Evolutionary conservation across 2,797 vertebrate species (phyloP), one percentile per base, ranked within the genome.

Genomic region (Pelobates cultripes): DNA sequence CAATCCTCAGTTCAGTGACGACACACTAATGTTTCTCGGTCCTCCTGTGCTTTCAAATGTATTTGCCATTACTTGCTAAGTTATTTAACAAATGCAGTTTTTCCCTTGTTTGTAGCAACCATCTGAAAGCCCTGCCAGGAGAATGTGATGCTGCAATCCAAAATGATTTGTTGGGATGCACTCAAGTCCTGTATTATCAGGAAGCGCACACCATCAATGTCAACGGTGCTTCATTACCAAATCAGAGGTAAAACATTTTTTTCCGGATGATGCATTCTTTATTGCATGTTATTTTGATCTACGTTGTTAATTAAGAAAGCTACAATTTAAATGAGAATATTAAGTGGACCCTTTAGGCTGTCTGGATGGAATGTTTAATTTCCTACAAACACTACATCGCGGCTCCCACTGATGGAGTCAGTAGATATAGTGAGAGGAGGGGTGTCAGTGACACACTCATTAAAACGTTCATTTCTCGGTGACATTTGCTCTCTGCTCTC

Each of bases 401-500:
- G 87, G 85, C 88, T 88, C 89, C 41, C 83, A 90, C 85, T 86
- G 87, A 89, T 88, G 82, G 85, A 83, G 86, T 88, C 89, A 88
- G 88, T 87, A 90, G 87, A 91, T 88, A 89, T 86, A 86, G 92
- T 87, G 92, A 91, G 89, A 90, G 89, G 88, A 90, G 91, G 92
- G 81, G 89, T 92, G 90, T 90, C 91, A 86, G 88, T 85, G 90
- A 88, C 87, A 88, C 87, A 84, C 90, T 93, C 94, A 93, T 93
- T 93, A 93, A 91, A 92, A 89, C 91, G 86, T 89, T 93, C 92
- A 90, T 91, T 28, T 28, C 91, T 89, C 86, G 89, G 89, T 92
- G 93, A 94, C 92, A 91, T 91, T 91, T 91, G 91, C 92, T 87
- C 92, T 92, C 88, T 64, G 83, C 88, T 92, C 89, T 86, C 86